Base-by-base conservation (phyloP, 2,888 invertebrate species). In the Cataglyphis cursor region DNA sequence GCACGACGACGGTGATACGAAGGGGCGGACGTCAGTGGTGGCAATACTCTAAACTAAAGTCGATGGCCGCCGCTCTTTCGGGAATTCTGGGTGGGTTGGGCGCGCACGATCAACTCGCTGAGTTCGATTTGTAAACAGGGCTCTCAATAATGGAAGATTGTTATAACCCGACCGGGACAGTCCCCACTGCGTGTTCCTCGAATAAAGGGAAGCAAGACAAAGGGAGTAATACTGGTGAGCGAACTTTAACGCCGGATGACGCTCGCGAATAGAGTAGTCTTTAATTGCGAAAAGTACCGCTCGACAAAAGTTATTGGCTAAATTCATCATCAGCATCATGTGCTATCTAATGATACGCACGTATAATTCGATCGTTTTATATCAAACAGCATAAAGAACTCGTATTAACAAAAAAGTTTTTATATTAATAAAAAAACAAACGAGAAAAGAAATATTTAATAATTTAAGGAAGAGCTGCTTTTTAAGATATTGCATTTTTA, bases 111-210 rank as follows among this genome's bases (percentile, higher is more conserved):
- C 90, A 87, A 91, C 90, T 92, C 81, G 82, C 65, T 76, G 88
- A 90, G 91, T 94, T 93, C 93, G 91, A 94, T 94, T 93, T 93
- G 94, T 94, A 94, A 94, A 94, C 94, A 94, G 92, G 88, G 90
- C 92, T 92, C 92, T 93, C 93, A 92, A 94, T 94, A 94, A 93
- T 93, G 92, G 91, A 87, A 88, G 91, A 93, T 91, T 89, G 92
- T 93, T 93, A 92, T 93, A 92, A 88, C 87, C 90, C 85, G 82
- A 85, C 73, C 59, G 84, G 87, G 91, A 85, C 85, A 85, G 84
- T 82, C 73, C 83, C 83, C 72, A 38, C 80, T 12, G 18, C 78
- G 78, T 84, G 72, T 83, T 59, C 68, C 61, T 44, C 72, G 82
- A 83, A 78, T 81, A 75, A 84, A 83, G 68, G 83, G 82, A 68